Evolutionary conservation across 2,888 invertebrate genomes (phyloP).

Genomic region (Polylopha cassiicola): DNA sequence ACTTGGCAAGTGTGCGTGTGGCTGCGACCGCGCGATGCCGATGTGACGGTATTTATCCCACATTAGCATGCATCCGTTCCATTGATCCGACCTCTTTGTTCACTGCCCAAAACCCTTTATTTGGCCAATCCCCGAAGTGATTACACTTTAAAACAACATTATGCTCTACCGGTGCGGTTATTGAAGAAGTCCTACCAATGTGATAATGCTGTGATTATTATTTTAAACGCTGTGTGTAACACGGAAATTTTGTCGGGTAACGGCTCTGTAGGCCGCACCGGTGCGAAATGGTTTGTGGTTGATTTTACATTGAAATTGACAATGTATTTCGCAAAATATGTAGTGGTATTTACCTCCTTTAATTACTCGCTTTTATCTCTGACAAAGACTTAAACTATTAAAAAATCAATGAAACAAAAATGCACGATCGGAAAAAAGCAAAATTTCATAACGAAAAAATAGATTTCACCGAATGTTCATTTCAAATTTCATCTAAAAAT

Average conservation of each 20-base stretch:
- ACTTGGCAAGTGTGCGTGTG: slow-evolving; percentile 38
- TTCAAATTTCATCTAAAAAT: slow-evolving; percentile 10
- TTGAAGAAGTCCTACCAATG: slow-evolving; percentile 4
- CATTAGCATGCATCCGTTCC: slow-evolving; percentile 67
- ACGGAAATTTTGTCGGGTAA: too few species aligned
- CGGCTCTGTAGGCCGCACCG: too few species aligned
- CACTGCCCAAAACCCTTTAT: slow-evolving; percentile 43
- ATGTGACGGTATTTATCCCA: slow-evolving; percentile 65
- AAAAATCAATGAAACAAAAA: too few species aligned
- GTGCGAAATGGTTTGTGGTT: too few species aligned
- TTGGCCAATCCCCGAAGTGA: slow-evolving; percentile 29
- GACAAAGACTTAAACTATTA: too few species aligned
- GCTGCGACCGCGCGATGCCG: slow-evolving; percentile 37
- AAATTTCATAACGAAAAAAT: too few species aligned
- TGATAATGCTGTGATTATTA: background rate
- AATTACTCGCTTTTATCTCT: too few species aligned
- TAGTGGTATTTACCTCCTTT: too few species aligned
- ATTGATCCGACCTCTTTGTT: slow-evolving; percentile 65
- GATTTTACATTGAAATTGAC: too few species aligned
- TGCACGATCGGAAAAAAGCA: too few species aligned
- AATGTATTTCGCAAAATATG: too few species aligned
- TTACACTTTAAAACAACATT: slow-evolving; percentile 33
- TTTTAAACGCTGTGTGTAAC: too few species aligned
- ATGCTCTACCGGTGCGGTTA: slow-evolving; percentile 28
- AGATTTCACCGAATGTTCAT: slow-evolving; percentile 4